These are phyloP conservation scores for Sus scrofa DNA, from an alignment of 2,113 vertebrate genomes.

Conservation along the genomic window T2T-Sscrofa CM000815.6:101357001-101357500, in stretches of 20 bases:
- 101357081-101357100: neutral
- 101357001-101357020: neutral
- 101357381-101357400: neutral
- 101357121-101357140: too few relatives aligned
- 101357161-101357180: neutral
- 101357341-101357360: neutral
- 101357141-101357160: neutral
- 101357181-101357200: neutral
- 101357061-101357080: too few relatives aligned
- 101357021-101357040: neutral
- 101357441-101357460: neutral
- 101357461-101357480: neutral
- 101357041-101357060: neutral
- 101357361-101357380: neutral
- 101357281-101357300: neutral
- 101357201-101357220: neutral
- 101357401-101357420: neutral
- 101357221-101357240: neutral
- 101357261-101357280: neutral
- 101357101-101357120: neutral
- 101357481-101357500: neutral
- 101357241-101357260: neutral
- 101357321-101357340: neutral
- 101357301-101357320: neutral
- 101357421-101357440: neutral